A percentile compares a stretch with the other conserved stretches of the same genome.
These are phyloP conservation scores for Notospermus geniculatus DNA, from an alignment of 1,140 invertebrate species.

Conservation along the genomic window DNA sequence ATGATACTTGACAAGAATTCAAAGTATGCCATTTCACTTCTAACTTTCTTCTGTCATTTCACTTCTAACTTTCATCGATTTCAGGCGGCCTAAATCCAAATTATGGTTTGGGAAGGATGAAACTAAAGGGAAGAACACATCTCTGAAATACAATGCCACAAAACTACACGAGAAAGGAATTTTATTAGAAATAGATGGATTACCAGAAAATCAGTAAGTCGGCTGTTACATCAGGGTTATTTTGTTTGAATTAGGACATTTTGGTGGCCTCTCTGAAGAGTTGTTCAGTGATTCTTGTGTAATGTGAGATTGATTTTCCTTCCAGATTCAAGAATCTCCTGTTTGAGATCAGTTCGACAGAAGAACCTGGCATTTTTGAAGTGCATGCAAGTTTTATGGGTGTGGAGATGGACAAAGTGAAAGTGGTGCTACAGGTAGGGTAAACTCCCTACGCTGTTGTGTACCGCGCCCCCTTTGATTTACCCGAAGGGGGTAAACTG, in stretches of 20 bases:
- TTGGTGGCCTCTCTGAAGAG: too few relatives aligned
- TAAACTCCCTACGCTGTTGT: too few relatives aligned
- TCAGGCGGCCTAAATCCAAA: too few relatives aligned
- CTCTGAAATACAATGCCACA: slow-evolving; percentile 65
- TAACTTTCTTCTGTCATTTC: neutral
- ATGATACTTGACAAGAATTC: slow-evolving; percentile 15
- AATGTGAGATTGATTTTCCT: too few relatives aligned
- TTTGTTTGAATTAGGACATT: too few relatives aligned
- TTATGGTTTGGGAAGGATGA: too few relatives aligned
- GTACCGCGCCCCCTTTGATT: too few relatives aligned
- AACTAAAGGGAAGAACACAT: too few relatives aligned
- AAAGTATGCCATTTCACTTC: slow-evolving; percentile 5
- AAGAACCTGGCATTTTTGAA: slow-evolving; percentile 68
- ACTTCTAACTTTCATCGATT: too few relatives aligned
- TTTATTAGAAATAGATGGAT: slow-evolving; percentile 70
- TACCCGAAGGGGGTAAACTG: too few relatives aligned
- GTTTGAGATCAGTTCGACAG: slow-evolving; percentile 73
- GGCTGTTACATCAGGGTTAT: too few relatives aligned
- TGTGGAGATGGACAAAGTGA: slow-evolving; percentile 73
- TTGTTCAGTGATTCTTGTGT: too few relatives aligned
- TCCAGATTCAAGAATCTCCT: slow-evolving; percentile 70
- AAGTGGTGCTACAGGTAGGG: slow-evolving; percentile 66
- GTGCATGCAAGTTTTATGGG: slow-evolving; percentile 79
- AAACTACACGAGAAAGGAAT: slow-evolving; percentile 75
- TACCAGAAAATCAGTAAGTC: slow-evolving; percentile 57